Evolutionary conservation across 64 coral and sea anemone genomes (phyloP).

Genomic region (Stylophora pistillata): DNA sequence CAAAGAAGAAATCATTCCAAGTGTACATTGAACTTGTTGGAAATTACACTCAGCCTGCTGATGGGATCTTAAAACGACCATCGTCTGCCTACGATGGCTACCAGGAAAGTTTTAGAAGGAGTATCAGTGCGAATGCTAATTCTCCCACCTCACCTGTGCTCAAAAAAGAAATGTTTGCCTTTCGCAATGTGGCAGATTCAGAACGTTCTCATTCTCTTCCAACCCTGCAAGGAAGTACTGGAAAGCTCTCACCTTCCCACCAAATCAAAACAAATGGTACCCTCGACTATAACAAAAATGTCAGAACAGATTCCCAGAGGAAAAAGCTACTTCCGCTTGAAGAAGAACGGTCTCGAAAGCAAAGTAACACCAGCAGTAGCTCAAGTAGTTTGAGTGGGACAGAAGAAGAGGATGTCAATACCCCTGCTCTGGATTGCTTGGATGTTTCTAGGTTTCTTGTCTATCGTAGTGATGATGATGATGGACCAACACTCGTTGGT

Average conservation of each 20-base stretch:
- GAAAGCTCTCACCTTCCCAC: constrained; percentile 8
- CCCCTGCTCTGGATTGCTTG: constrained; percentile 89
- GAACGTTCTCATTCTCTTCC: constrained; percentile 25
- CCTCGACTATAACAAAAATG: constrained; percentile 78
- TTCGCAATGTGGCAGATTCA: constrained; percentile 16
- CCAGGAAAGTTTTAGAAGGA: constrained; percentile 64
- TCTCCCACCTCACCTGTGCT: constrained; percentile 9
- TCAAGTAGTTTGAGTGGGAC: constrained; percentile 75
- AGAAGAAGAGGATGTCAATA: constrained; percentile 83
- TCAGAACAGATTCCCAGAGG: constrained; percentile 45
- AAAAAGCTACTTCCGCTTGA: constrained; percentile 73
- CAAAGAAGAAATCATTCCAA: constrained; percentile 89
- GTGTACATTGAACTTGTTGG: constrained; percentile 96
- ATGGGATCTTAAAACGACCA: constrained; percentile 82
- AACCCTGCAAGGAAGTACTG: constrained; percentile 1
- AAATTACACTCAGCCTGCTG: constrained; percentile 83
- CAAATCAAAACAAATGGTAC: constrained; percentile 42
- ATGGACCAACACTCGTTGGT: constrained; percentile 77
- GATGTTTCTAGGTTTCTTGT: constrained; percentile 94
- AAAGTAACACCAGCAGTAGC: constrained; percentile 64
- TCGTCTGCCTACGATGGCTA: constrained; percentile 80
- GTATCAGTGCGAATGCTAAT: constrained; percentile 37
- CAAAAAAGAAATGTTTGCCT: constrained; percentile 25
- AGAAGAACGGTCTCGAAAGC: constrained; percentile 61
- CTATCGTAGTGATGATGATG: constrained; percentile 81